phyloP scores from a whole-genome alignment of 2,888 invertebrate genomes.

The Villa cingulata region DNA sequence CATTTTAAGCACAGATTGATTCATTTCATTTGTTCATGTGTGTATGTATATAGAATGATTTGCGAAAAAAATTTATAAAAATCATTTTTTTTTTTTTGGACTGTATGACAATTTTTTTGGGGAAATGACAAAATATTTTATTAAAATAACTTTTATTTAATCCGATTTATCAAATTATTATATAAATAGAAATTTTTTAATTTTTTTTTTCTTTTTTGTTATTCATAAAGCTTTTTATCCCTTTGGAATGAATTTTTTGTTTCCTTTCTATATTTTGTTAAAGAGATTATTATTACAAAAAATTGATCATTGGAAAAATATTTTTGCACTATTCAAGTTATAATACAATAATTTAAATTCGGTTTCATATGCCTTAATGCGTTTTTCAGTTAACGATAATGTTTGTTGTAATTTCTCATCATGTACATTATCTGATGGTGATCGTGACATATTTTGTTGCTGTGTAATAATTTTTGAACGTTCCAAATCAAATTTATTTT shows the following conservation, averaged over 20 bases:
- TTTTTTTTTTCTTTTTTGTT: too few species aligned
- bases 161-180: too few species aligned
- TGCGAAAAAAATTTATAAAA: too few species aligned
- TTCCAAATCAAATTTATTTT: conserved; percentile 56
- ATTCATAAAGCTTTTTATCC: neutral
- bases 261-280: neutral
- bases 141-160: too few species aligned
- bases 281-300: too few species aligned
- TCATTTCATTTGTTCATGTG: too few species aligned
- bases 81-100: too few species aligned
- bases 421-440: conserved; percentile 53
- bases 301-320: conserved; percentile 64
- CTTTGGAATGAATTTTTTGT: neutral
- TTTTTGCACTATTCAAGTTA: conserved; percentile 84
- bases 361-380: conserved; percentile 61
- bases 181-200: too few species aligned
- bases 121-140: too few species aligned
- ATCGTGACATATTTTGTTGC: conserved; percentile 35
- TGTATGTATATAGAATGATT: too few species aligned
- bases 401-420: conserved; percentile 88
- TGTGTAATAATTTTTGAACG: conserved; percentile 42
- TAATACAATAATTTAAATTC: conserved; percentile 86
- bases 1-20: too few species aligned
- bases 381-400: conserved; percentile 72
- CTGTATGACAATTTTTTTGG: too few species aligned